Conservation (phyloP, 23 tunicate genomes). For the Diplosoma virens region DNA sequence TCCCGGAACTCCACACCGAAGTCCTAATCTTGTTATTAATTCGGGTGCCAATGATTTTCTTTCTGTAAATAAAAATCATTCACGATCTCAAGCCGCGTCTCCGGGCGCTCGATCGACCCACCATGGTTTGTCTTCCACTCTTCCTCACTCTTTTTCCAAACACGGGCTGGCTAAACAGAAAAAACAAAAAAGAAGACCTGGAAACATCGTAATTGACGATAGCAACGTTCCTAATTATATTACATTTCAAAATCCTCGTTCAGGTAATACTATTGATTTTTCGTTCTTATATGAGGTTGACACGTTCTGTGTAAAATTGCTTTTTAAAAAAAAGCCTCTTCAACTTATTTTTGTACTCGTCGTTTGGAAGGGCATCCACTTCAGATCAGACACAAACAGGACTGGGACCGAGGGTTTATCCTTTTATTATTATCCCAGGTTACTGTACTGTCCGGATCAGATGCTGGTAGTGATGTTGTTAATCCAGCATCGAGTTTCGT, state of each 20-base stretch:
- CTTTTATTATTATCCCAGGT: too few species aligned
- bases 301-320: too few species aligned
- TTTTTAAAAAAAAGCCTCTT: too few species aligned
- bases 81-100: slow-evolving; percentile 38
- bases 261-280: not conserved
- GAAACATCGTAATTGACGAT: slow-evolving; percentile 21
- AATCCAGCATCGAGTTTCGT: too few species aligned
- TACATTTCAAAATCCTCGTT: not conserved
- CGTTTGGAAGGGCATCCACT: too few species aligned
- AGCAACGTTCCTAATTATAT: slow-evolving; percentile 35
- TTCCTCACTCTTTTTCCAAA: slow-evolving; percentile 39
- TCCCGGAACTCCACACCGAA: slow-evolving; percentile 31
- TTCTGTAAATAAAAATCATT: not conserved
- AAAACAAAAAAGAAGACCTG: slow-evolving; percentile 29
- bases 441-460: too few species aligned
- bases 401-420: too few species aligned
- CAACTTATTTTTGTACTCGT: too few species aligned
- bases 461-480: too few species aligned
- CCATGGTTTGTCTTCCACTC: slow-evolving; percentile 60
- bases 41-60: not conserved
- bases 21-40: not conserved
- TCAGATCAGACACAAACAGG: too few species aligned
- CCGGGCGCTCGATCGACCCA: slow-evolving; percentile 34
- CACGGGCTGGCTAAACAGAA: not conserved
- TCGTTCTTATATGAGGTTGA: too few species aligned